Base-by-base conservation (phyloP, 2,888 invertebrate species). In the Ganaspis brasiliensis region DNA sequence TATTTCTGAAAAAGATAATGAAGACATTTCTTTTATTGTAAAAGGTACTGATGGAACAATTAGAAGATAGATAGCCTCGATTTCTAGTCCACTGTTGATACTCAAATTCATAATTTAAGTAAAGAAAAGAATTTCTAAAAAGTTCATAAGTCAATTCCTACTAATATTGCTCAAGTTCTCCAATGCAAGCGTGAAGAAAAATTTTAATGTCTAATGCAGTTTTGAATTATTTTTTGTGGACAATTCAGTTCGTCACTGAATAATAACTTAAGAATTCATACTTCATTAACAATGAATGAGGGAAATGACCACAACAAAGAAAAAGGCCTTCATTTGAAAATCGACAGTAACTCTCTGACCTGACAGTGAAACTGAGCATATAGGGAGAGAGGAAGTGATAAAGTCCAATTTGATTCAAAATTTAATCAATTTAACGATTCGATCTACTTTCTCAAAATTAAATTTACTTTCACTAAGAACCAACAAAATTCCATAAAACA, bases 311-410 rank as follows among this genome's bases (percentile, higher is more conserved):
- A 63, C 21, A 45, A 40, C 14, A 59, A 59, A 16, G 35, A 37
- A 45, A 63, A 21, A 63, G 40, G 14, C n/a, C 21, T 21, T 24
- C 63, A 21, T 61, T 63, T 63, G 16, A 21, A 63, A 40, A 40
- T 37, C 63, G 40, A 40, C 63, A 63, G 63, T 63, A 63, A 45
- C 63, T 45, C 63, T 24, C 63, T n/a, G 63, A n/a, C 40, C 40
- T 40, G 40, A 40, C 40, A 63, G 63, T 63, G 37, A 40, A 63
- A 63, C 40, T 63, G 63, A 40, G 21, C 63, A 10, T 21, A 45
- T 55, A 55, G 21, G 5, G 37, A 37, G 40, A 63, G 37, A 61
- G 61, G 61, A 37, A 61, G 61, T 61, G 59, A 40, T 37, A 40
- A 8, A 40, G 40, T 24, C 6, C 6, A 24, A 40, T 63, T 63